Evolutionary conservation across 1,140 invertebrate species (phyloP).

Genomic region (Drosophila funebris): DNA sequence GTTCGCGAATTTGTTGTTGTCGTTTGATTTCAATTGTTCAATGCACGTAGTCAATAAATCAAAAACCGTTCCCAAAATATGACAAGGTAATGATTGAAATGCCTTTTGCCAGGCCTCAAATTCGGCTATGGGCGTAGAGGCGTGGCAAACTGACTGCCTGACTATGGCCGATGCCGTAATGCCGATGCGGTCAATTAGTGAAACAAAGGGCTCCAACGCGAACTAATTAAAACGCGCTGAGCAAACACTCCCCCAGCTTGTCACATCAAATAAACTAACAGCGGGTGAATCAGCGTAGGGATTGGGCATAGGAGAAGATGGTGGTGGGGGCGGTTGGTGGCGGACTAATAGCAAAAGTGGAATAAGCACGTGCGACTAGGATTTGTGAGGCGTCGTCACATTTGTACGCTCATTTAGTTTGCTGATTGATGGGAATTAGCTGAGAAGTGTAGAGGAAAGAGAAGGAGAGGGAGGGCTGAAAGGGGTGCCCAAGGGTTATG

Average conservation of each 20-base stretch:
- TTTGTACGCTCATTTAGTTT: slow-evolving; percentile 58
- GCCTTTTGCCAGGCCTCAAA: not conserved
- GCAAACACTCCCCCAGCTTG: slow-evolving; percentile 51
- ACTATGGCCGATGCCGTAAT: slow-evolving; percentile 10
- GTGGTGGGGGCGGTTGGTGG: not conserved
- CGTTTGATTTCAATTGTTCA: slow-evolving; percentile 6
- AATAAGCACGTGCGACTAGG: slow-evolving; percentile 61
- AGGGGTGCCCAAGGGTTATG: not conserved
- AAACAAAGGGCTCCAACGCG: slow-evolving; percentile 44
- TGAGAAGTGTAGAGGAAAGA: not conserved
- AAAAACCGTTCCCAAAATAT: slow-evolving; percentile 40
- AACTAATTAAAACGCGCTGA: slow-evolving; percentile 79
- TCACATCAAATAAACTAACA: slow-evolving; percentile 10
- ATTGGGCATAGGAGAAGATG: not conserved
- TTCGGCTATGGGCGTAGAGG: slow-evolving; percentile 1
- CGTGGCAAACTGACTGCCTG: not conserved
- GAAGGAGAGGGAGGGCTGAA: not conserved
- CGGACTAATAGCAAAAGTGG: slow-evolving; percentile 12
- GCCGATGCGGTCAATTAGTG: slow-evolving; percentile 72
- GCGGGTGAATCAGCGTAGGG: not conserved
- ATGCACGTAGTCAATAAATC: slow-evolving; percentile 66
- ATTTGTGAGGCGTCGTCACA: slow-evolving; percentile 63
- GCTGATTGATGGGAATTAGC: slow-evolving; percentile 55
- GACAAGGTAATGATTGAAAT: slow-evolving; percentile 41
- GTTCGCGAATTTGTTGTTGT: slow-evolving; percentile 22